Evolutionary conservation across 2,113 vertebrate species (phyloP), one percentile per base, ranked within the genome.

Genomic region (Brachionichthys hirsutus): DNA sequence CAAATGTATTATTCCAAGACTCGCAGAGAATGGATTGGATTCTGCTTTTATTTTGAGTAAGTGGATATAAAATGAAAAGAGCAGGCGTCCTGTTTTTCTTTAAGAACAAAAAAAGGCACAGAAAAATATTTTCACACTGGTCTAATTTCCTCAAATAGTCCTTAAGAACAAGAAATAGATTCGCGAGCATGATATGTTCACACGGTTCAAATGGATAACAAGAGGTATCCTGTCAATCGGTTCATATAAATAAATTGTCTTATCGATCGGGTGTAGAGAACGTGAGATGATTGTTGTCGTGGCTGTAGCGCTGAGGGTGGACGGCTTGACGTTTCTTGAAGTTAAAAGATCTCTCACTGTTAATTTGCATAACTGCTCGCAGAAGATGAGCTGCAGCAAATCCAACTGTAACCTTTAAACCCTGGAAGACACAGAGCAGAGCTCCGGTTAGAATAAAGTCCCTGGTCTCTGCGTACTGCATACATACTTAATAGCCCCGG

Each of bases 331-430:
- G 81, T 58, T 72, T 42, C 53, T 54, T 67, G 62, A 49, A 53
- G 40, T 63, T 73, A 88, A 83, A 83, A 78, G 73, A 52, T 75
- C 75, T 67, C 75, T 77, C 41, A 52, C 84, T 78, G 77, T 72
- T 72, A 76, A 78, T 87, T 89, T 84, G 72, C 77, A 81, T 76
- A 78, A 70, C 77, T 75, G 81, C 68, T 87, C 88, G 85, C 87
- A 87, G 87, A 80, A 86, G 80, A 80, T 82, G 81, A 75, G 82
- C 66, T 81, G 80, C 60, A 83, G 81, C 85, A 81, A 76, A 86
- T 85, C 87, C 83, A 87, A 85, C 84, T 78, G 73, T 78, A 79
- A 82, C 82, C 73, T 83, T 81, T 76, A 19, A 70, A 68, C 70
- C 71, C 62, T 67, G 71, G 72, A 72, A 81, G 81, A 82, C 85